Base-by-base conservation (phyloP, 2,888 invertebrate genomes). In the Druceiella hillmani region DNA sequence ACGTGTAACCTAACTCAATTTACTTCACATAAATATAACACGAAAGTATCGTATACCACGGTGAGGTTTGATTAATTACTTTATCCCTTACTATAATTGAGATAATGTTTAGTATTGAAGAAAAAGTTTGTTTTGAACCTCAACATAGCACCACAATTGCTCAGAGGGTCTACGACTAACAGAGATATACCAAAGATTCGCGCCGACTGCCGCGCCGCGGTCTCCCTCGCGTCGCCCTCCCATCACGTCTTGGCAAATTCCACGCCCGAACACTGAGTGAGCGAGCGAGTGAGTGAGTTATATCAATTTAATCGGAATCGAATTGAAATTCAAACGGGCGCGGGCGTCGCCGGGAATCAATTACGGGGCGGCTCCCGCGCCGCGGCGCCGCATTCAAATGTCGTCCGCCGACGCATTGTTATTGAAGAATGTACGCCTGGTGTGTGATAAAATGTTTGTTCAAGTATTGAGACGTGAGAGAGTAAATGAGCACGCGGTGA, bases 291-390 rank as follows among this genome's bases (percentile, higher is more conserved):
- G 51, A 50, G 54, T 55, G 55, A 58, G 58, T 65, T 64, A 65
- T 64, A 67, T 65, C 66, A 66, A 66, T 67, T 67, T 68, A 66
- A 69, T 67, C 62, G 58, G 33, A 33, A 15, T 49, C 58, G 54
- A 56, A 69, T 69, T 69, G 66, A 67, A 66, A 69, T 69, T 69
- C 68, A 66, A 61, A 59, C 30, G 32, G 32, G 53, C 27, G 27
- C 27, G 27, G 59, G 61, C 57, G 57, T 50, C 51, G 46, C 61
- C 57, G 55, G 59, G 66, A 66, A 66, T 67, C 66, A 66, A 67
- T 67, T 67, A 66, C 62, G 47, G 53, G 50, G 52, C 45, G 49
- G 40, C 41, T 48, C 43, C 52, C 12, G 3, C 33, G 33, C 17
- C 20, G 11, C 13, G 4, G 3, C 2, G 9, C 22, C 44, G 32